Evolutionary conservation across 2,888 invertebrate species (phyloP), one percentile per base, ranked within the genome.

Genomic region (Hydriomena furcata): DNA sequence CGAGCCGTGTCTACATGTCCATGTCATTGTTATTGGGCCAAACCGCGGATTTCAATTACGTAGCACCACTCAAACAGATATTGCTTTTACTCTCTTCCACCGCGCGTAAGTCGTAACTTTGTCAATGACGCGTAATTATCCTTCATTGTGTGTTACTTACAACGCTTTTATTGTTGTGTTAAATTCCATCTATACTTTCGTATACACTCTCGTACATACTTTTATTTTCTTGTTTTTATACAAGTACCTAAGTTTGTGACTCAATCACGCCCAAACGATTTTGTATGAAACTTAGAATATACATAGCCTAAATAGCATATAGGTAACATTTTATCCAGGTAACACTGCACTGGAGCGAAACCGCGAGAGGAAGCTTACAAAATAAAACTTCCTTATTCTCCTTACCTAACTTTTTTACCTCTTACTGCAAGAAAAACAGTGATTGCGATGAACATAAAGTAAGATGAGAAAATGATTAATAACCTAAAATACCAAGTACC

Each of bases 21-120:
- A 12, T 24, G 43, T n/a, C 58, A 69, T 71, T 78, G 77, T 81
- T 82, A 78, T 80, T 76, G 79, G 75, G 66, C 71, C 63, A 71
- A 79, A 77, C 80, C 78, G 71, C 80, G 76, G 69, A 75, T 76
- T 79, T 80, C 79, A 83, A 82, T 84, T 84, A 81, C 68, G 65
- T 64, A 58, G 62, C 68, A 60, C 63, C 61, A 61, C 67, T 66
- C 67, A 60, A 65, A 59, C 65, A 65, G 66, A 63, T 69, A 75
- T 70, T 68, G 65, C 71, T 73, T 71, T 68, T 67, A 64, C 65
- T 65, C 65, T 65, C 60, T 56, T 65, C 60, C 58, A 62, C 64
- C 62, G 61, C 61, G 60, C 60, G 63, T 66, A 68, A 71, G 61
- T 62, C 61, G 64, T 68, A 70, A 72, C 73, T 71, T 72, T 71